Evolutionary conservation across 1,140 invertebrate species (phyloP).

Genomic region (Coptotermes formosanus): DNA sequence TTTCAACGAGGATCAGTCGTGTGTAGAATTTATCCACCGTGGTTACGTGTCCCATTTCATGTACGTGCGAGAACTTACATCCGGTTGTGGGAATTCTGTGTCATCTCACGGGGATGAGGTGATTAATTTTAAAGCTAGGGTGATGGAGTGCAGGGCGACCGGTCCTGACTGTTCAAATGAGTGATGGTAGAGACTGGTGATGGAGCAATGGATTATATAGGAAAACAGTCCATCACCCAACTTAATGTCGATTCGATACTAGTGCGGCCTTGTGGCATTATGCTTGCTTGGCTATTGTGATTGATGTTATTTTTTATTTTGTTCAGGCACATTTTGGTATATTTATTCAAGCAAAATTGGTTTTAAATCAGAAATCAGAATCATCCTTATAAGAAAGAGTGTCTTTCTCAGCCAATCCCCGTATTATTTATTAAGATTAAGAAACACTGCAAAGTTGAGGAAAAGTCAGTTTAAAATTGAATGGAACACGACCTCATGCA

Average conservation of each 20-base stretch:
- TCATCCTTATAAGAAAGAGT: no score
- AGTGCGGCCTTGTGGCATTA: neutral
- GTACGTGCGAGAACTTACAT: neutral
- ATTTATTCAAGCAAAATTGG: no score
- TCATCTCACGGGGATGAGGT: neutral
- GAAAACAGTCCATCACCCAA: neutral
- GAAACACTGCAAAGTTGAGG: no score
- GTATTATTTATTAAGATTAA: no score
- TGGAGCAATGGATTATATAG: neutral
- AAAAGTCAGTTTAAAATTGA: no score
- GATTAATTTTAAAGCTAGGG: neutral
- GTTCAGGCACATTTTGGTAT: neutral
- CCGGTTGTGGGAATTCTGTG: neutral
- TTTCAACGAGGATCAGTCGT: no score
- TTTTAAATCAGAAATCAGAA: no score
- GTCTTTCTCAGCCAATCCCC: no score
- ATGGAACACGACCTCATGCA: no score
- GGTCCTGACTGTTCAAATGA: neutral
- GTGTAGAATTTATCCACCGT: neutral
- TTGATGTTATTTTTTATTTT: neutral
- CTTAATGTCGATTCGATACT: neutral
- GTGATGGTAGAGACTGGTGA: neutral
- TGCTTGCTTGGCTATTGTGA: neutral
- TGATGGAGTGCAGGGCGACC: neutral
- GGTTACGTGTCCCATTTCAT: neutral